Percentiles rank a stretch among this genome's conserved stretches.
phyloP scores from a whole-genome alignment of 1,140 invertebrate species.

The Dendroctonus valens region DNA sequence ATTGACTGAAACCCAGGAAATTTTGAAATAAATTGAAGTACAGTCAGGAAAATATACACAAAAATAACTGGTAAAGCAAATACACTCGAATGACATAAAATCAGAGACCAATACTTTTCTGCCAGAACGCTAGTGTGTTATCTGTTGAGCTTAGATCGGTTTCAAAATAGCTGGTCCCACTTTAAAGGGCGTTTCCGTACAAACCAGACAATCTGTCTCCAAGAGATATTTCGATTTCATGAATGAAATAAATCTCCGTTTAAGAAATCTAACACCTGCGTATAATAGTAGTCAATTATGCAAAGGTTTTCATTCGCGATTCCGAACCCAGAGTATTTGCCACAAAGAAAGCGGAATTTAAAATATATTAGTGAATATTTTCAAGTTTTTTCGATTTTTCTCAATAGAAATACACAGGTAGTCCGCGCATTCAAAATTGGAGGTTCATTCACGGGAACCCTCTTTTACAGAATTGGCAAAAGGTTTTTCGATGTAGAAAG shows the following conservation, averaged over 20 bases:
- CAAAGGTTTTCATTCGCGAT: conserved; percentile 32
- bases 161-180: no score
- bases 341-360: conserved; percentile 36
- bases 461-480: conserved; percentile 21
- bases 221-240: conserved; percentile 8
- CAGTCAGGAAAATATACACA: no score
- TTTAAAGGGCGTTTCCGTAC: neutral
- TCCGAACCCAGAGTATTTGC: conserved; percentile 19
- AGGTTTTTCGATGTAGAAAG: conserved; percentile 26
- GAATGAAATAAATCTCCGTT: conserved; percentile 18
- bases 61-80: no score
- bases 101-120: no score
- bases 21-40: no score
- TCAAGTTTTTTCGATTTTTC: conserved; percentile 14
- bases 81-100: no score
- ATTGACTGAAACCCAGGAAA: no score
- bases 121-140: no score
- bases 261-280: conserved; percentile 32
- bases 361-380: conserved; percentile 36
- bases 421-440: conserved; percentile 8
- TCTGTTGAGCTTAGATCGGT: no score
- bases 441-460: conserved; percentile 29
- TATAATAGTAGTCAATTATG: conserved; percentile 33
- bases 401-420: conserved; percentile 27
- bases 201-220: conserved; percentile 11